Evolutionary conservation across 2,113 vertebrate genomes (phyloP).

Genomic region (Callopanchax toddi): DNA sequence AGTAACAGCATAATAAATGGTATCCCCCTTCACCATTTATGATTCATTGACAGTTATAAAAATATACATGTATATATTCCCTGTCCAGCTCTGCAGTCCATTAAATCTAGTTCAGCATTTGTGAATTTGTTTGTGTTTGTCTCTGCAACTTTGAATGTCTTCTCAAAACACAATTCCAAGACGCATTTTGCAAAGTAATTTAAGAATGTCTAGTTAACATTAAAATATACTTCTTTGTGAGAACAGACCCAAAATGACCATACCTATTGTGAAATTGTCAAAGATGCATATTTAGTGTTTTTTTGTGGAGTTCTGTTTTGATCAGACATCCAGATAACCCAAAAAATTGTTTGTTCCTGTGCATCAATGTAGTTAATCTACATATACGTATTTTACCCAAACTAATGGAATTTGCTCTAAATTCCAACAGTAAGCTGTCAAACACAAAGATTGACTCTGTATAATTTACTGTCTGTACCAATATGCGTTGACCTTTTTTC

Average conservation of each 20-base stretch:
- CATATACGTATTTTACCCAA: background rate
- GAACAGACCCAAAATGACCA: background rate
- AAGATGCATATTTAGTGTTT: background rate
- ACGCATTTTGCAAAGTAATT: slow-evolving; percentile 15
- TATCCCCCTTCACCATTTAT: slow-evolving; percentile 86
- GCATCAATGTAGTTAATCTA: background rate
- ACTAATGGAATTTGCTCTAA: background rate
- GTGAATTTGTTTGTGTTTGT: slow-evolving; percentile 15
- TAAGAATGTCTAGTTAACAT: background rate
- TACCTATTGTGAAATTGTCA: too few species aligned
- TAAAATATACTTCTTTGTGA: background rate
- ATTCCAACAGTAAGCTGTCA: background rate
- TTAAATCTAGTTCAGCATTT: slow-evolving; percentile 18
- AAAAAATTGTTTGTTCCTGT: background rate
- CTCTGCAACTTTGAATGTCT: background rate
- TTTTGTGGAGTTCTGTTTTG: slow-evolving; percentile 50
- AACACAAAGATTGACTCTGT: slow-evolving; percentile 5
- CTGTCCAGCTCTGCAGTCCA: slow-evolving; percentile 67
- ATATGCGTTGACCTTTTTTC: background rate
- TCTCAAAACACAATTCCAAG: slow-evolving; percentile 55
- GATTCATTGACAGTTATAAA: slow-evolving; percentile 74
- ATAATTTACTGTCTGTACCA: slow-evolving; percentile 24
- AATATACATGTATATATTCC: slow-evolving; percentile 39
- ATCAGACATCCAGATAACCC: background rate
- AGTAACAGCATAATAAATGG: slow-evolving; percentile 97